A percentile compares a stretch with the other conserved stretches of the same genome.
These are phyloP conservation scores for Arizona elegans DNA, from an alignment of 2,113 vertebrate genomes.

Conservation along the genomic window DNA sequence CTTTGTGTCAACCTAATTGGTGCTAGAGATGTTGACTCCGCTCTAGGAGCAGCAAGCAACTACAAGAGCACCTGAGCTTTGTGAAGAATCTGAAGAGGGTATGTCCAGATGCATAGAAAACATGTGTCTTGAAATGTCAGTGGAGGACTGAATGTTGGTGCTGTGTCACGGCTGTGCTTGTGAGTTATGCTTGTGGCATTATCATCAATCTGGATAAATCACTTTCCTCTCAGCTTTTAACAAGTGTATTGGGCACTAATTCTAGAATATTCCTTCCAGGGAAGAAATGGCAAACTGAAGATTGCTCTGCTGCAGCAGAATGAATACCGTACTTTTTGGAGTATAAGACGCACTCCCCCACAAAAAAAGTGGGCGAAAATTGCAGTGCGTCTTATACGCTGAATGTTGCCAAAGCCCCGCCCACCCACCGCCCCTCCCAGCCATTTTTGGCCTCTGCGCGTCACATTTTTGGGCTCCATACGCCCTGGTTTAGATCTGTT, in stretches of 20 bases:
- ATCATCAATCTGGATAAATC: not conserved
- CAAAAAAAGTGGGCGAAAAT: too few species aligned
- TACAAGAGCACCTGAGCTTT: not conserved
- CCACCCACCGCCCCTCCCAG: too few species aligned
- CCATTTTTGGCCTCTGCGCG: too few species aligned
- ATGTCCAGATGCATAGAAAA: not conserved
- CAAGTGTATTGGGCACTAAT: slow-evolving; percentile 48
- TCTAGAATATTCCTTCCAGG: slow-evolving; percentile 58
- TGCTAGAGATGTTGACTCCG: not conserved
- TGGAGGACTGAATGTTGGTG: not conserved
- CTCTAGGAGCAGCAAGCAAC: not conserved
- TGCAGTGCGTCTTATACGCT: too few species aligned
- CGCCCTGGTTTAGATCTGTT: too few species aligned
- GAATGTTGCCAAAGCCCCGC: too few species aligned
- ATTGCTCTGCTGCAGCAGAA: not conserved
- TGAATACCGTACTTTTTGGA: too few species aligned
- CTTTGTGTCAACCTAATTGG: not conserved
- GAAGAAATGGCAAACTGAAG: not conserved
- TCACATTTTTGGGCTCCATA: too few species aligned
- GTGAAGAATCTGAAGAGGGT: not conserved
- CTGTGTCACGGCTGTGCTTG: not conserved
- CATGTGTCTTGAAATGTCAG: not conserved
- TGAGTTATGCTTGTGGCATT: not conserved
- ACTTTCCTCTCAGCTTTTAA: slow-evolving; percentile 27
- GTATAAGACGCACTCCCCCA: too few species aligned